phyloP scores from a whole-genome alignment of 2,888 invertebrate genomes.

The Entomobrya proxima region DNA sequence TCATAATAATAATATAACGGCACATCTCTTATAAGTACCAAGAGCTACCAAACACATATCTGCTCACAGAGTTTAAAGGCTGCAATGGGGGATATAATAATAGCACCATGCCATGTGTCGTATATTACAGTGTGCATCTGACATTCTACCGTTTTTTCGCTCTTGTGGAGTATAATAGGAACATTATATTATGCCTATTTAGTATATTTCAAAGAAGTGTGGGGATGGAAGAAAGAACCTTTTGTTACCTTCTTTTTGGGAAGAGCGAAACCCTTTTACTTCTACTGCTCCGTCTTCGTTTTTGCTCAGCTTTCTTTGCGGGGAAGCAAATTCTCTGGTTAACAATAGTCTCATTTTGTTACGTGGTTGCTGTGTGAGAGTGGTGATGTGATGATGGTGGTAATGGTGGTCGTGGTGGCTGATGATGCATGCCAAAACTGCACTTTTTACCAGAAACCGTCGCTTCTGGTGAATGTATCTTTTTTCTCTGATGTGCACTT shows the following conservation, averaged over 20 bases:
- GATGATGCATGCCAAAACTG: constrained; percentile 61
- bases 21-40: constrained; percentile 30
- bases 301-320: background rate
- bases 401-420: constrained; percentile 34
- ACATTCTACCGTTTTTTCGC: constrained; percentile 3
- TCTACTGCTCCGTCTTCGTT: background rate
- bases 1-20: constrained; percentile 50
- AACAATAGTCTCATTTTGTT: constrained; percentile 4
- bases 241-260: constrained; percentile 33
- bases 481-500: background rate
- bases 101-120: background rate
- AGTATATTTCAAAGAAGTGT: background rate
- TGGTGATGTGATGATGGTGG: constrained; percentile 25
- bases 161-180: background rate
- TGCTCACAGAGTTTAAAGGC: background rate
- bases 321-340: background rate
- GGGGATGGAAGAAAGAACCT: constrained; percentile 7
- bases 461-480: background rate
- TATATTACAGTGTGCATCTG: constrained; percentile 37
- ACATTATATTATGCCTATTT: constrained; percentile 19
- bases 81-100: constrained; percentile 7
- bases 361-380: constrained; percentile 11
- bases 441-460: constrained; percentile 13
- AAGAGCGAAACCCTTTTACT: background rate
- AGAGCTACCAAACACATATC: no score